Evolutionary conservation across 2,797 vertebrate species (phyloP), one percentile per base, ranked within the genome.

Genomic region (Calcarius lapponicus): DNA sequence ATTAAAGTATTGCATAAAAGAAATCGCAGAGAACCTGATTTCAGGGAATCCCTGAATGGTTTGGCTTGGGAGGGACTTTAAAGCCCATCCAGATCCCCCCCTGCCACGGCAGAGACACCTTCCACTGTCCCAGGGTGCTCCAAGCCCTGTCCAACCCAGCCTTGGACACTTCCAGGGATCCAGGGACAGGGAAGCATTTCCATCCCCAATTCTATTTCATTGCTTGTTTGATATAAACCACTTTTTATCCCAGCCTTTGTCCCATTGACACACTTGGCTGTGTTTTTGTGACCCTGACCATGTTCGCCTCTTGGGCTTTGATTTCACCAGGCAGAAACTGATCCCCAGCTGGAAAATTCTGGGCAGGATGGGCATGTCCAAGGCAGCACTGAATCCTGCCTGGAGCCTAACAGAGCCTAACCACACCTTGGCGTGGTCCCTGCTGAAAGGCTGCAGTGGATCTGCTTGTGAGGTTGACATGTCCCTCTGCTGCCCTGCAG

Each of bases 51-150:
- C 19, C 36, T 32, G 21, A 17, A 10, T 28, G 53, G 31, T 11
- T 83, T 47, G 57, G 19, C 5, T 10, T 38, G 50, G 24, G 3
- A 53, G 10, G 22, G 16, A 25, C 6, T 2, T 48, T 3, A 53
- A 60, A 32, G 0, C 3, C 1, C 40, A 31, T 4, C 38, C 5
- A 5, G 5, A 6, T 0, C 17, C 40, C 13, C 1, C 42, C 42
- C 9, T 21, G 22, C 32, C 56, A 17, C 2, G 22, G 11, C 76
- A 88, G 53, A 25, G 85, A 51, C 57, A 26, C 14, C 28, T 70
- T 0, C 19, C 80, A 26, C n/a, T 29, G 3, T 48, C 47, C 47
- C 24, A 8, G 47, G 13, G 8, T 48, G 24, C 13, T 48, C 47
- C 79, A 57, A 60, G 0, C 45, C n/a, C 64, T 28, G n/a, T 64